Evolutionary conservation across 2,797 vertebrate species (phyloP), one percentile per base, ranked within the genome.

Genomic region (Xenops minutus): DNA sequence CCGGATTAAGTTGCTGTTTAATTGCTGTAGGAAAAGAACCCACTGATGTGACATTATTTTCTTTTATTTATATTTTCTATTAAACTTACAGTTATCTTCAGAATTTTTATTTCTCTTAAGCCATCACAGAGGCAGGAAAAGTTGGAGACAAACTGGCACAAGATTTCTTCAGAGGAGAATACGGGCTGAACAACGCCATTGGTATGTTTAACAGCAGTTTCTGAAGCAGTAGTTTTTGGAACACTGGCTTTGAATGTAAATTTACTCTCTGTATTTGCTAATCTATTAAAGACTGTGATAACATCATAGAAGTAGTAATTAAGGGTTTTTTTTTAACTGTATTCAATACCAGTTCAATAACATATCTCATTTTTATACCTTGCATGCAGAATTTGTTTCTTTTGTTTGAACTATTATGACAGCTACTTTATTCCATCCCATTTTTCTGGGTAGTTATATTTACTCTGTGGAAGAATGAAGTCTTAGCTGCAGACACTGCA

Each of bases 141-240:
- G 71, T 24, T 36, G 98, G 98, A 52, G 97, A 75, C 61, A 91
- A 96, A 37, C 32, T 99, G 11, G 3, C 91, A 9, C 90, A 97
- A 92, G 98, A 98, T 93, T 99, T 99, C 62, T 99, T 99, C 97
- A 98, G 97, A 93, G 98, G 98, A 94, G 99, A 99, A 93, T 99
- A 99, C 63, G 96, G 76, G 1, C 97, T 99, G 88, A 99, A 99
- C 97, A 98, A 98, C 78, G 95, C 98, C 3, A 96, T 99, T 74
- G 99, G 99, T 99, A 97, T 30, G 98, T 97, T 39, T 80, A 27
- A 51, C 46, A 78, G 37, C 39, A 41, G 44, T 48, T 95, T 93
- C 54, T 67, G 64, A 85, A 92, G 37, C 23, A 19, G 11, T 84
- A 7, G 2, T 55, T 92, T 62, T 66, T 21, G 6, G 89, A 86